phyloP scores from a whole-genome alignment of 2,888 invertebrate species.

The Tubulanus polymorphus region DNA sequence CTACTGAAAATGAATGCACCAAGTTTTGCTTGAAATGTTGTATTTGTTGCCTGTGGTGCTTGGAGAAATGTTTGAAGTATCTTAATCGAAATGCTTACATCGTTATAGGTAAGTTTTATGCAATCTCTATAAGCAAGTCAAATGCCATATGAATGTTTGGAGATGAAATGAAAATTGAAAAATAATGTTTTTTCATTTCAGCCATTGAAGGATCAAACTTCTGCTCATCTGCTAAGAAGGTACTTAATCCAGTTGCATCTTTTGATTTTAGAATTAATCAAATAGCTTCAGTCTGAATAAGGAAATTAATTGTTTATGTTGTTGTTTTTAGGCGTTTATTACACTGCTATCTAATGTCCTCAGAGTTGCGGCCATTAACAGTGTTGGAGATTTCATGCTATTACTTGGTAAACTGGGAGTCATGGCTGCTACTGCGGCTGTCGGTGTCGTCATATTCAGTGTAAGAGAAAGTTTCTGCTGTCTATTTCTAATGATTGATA shows the following conservation, averaged over 20 bases:
- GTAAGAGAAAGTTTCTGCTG: constrained; percentile 24
- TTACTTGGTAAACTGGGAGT: constrained; percentile 80
- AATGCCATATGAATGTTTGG: not conserved
- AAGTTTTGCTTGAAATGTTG: constrained; percentile 58
- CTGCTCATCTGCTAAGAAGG: constrained; percentile 83
- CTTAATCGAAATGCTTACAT: constrained; percentile 94
- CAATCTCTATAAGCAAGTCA: not conserved
- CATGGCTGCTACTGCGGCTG: constrained; percentile 75
- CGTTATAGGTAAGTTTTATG: constrained; percentile 64
- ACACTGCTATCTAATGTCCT: constrained; percentile 65
- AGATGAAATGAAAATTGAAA: no score
- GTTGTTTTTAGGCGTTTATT: constrained; percentile 72
- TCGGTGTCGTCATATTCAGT: constrained; percentile 65
- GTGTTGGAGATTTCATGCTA: constrained; percentile 86
- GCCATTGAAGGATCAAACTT: constrained; percentile 85
- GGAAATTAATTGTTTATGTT: no score
- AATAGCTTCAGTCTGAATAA: not conserved
- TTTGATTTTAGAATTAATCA: not conserved
- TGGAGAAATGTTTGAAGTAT: constrained; percentile 87
- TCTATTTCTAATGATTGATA: not conserved
- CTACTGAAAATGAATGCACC: constrained; percentile 42
- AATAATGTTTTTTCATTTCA: constrained; percentile 25
- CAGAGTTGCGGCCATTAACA: constrained; percentile 87
- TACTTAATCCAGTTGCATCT: constrained; percentile 55
- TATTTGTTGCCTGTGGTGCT: constrained; percentile 83